phyloP scores from a whole-genome alignment of 2,797 vertebrate species.

The Pelochelys cantorii region DNA sequence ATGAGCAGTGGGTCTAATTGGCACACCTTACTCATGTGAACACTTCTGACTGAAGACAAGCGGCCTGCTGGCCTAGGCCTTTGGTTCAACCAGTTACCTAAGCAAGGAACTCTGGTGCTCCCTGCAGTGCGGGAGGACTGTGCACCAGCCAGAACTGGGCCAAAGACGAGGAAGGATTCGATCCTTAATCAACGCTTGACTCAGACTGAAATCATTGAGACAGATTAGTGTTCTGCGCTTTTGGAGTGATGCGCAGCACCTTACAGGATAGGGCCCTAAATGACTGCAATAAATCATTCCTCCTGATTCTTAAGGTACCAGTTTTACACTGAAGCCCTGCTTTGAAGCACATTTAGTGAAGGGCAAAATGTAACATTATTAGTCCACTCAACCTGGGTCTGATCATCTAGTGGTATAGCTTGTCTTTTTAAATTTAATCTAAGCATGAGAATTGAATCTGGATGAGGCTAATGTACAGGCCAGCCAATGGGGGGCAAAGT shows the following conservation, averaged over 20 bases:
- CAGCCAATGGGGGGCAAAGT: too few relatives aligned
- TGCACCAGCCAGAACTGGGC: background rate
- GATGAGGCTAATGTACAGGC: conserved; percentile 63
- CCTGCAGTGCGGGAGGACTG: background rate
- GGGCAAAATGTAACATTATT: conserved; percentile 50
- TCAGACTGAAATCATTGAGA: background rate
- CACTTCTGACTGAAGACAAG: background rate
- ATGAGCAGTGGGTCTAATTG: background rate
- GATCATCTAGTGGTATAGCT: conserved; percentile 60
- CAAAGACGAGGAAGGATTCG: background rate
- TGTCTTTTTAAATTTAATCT: conserved; percentile 72
- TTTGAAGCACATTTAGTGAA: conserved; percentile 49
- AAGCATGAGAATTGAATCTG: conserved; percentile 72
- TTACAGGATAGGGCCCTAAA: background rate
- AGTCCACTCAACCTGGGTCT: conserved; percentile 34
- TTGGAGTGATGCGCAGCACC: background rate
- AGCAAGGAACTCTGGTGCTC: background rate
- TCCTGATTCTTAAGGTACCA: background rate
- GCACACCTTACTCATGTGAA: background rate
- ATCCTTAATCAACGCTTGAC: background rate
- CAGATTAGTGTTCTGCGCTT: background rate
- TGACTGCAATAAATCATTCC: conserved; percentile 7
- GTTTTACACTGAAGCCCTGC: background rate
- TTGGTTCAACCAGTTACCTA: background rate
- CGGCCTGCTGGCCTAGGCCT: background rate